These are phyloP conservation scores for Petrocephalus zakoni DNA, from an alignment of 2,113 vertebrate species.

Conservation along the genomic window DNA sequence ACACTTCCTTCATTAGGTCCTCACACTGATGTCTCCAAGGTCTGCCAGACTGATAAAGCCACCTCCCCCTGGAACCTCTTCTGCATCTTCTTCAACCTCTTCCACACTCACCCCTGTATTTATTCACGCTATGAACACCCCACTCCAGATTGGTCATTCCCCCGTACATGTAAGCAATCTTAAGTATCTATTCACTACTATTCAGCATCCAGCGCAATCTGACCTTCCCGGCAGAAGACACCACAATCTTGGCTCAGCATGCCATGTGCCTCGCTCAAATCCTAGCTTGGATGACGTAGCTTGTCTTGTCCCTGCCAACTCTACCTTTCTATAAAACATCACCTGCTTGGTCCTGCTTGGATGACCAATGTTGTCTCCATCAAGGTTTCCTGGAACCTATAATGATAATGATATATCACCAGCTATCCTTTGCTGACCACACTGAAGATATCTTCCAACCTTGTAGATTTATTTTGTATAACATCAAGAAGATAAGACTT, in stretches of 20 bases:
- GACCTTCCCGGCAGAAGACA: not conserved
- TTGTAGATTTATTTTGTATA: not conserved
- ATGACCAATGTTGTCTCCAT: not conserved
- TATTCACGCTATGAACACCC: not conserved
- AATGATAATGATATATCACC: not conserved
- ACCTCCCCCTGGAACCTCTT: not conserved
- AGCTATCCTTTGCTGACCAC: not conserved
- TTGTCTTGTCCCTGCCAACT: not conserved
- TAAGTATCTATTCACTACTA: not conserved
- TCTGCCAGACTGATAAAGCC: not conserved
- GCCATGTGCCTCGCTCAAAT: not conserved
- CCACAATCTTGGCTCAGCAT: not conserved
- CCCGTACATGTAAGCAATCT: not conserved
- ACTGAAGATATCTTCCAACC: not conserved
- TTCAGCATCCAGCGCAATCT: not conserved
- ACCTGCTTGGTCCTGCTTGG: not conserved
- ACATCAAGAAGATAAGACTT: not conserved
- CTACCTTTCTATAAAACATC: not conserved
- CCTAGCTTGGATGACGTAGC: not conserved
- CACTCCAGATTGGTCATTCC: not conserved
- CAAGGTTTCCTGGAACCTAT: not conserved
- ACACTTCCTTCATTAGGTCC: not conserved
- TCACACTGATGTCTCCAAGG: not conserved
- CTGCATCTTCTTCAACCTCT: not conserved
- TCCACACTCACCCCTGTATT: not conserved